These are phyloP conservation scores for Heterocephalus glaber DNA, from an alignment of 2,113 vertebrate genomes.

Conservation along the genomic window DNA sequence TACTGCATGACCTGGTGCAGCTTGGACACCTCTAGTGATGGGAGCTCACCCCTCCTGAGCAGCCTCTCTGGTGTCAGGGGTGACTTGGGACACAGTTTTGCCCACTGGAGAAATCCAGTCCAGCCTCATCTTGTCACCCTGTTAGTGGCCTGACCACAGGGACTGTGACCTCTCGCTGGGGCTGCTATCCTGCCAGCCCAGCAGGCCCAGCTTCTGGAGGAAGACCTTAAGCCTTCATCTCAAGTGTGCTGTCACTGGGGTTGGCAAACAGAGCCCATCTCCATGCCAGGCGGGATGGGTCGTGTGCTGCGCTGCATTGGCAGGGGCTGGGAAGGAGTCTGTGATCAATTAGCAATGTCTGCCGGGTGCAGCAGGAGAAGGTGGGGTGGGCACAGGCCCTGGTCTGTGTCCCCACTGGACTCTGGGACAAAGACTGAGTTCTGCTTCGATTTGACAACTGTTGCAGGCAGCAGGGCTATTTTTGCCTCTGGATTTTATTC, in stretches of 20 bases:
- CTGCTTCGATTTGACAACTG: neutral
- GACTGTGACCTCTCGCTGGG: neutral
- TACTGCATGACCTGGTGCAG: neutral
- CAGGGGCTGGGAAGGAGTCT: neutral
- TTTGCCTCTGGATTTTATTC: neutral
- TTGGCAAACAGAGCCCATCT: neutral
- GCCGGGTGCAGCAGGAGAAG: neutral
- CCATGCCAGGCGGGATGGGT: neutral
- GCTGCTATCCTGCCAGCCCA: neutral
- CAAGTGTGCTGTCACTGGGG: neutral
- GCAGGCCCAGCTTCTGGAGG: neutral
- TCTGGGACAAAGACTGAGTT: neutral
- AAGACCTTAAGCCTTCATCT: neutral
- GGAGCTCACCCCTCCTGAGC: neutral
- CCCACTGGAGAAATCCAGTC: neutral
- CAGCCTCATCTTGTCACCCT: neutral
- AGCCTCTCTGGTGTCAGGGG: neutral
- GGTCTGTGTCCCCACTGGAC: neutral
- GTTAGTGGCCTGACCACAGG: neutral
- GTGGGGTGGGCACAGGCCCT: neutral
- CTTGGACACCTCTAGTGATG: neutral
- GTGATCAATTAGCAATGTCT: neutral
- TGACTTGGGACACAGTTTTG: neutral
- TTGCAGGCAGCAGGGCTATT: neutral
- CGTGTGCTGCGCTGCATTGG: neutral